Evolutionary conservation across 1,140 invertebrate genomes (phyloP).

Genomic region (Aethina tumida): DNA sequence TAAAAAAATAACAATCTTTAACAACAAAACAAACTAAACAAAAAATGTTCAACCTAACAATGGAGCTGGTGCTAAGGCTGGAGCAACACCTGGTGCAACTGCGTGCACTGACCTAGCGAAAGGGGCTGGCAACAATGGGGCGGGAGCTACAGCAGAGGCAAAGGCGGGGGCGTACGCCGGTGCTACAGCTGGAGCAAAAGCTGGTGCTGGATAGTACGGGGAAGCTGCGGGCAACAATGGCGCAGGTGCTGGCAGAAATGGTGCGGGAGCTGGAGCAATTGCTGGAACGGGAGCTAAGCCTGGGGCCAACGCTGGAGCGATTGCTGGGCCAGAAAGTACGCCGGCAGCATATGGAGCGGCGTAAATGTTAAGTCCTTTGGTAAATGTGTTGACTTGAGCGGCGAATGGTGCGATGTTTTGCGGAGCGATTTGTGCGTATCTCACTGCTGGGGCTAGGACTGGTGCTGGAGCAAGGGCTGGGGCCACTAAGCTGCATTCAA

Average conservation of each 20-base stretch:
- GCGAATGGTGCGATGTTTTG: conserved; percentile 21
- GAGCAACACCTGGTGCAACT: conserved; percentile 8
- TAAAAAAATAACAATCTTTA: too few relatives aligned
- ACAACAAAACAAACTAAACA: too few relatives aligned
- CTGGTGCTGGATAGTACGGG: conserved; percentile 7
- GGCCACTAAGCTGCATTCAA: conserved; percentile 8
- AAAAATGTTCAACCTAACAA: too few relatives aligned
- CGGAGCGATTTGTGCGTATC: conserved; percentile 20
- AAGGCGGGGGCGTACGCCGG: background rate
- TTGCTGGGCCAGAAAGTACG: conserved; percentile 14
- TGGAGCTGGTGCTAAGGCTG: conserved; percentile 6
- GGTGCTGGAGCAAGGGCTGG: conserved; percentile 3
- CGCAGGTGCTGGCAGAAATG: conserved; percentile 5
- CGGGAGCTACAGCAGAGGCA: background rate
- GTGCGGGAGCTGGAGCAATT: conserved; percentile 3
- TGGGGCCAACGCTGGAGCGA: conserved; percentile 12
- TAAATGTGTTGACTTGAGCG: conserved; percentile 25
- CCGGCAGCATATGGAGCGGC: conserved; percentile 23
- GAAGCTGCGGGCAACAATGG: conserved; percentile 1
- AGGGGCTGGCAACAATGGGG: background rate
- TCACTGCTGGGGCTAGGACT: conserved; percentile 7
- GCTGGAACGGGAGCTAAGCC: conserved; percentile 7
- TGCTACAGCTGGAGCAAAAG: conserved; percentile 4
- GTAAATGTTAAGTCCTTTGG: conserved; percentile 18
- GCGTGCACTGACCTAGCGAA: conserved; percentile 13